A percentile compares a stretch with the other conserved stretches of the same genome.
Conservation (phyloP, 2,888 invertebrate species). For the Schizotus pectinicornis region DNA sequence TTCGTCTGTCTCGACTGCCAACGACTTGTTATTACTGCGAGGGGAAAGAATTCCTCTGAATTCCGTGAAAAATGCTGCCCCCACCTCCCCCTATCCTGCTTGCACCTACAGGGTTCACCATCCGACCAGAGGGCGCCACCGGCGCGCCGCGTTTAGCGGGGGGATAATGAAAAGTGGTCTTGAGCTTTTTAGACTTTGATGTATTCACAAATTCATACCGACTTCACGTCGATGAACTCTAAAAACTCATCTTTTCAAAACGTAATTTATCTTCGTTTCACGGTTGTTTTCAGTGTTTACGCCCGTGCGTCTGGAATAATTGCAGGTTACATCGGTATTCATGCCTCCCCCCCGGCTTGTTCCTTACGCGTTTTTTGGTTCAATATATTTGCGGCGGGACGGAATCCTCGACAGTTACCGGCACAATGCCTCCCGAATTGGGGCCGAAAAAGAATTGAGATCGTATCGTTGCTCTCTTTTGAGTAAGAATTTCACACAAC, state of each 20-base stretch:
- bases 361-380: neutral
- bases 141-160: conserved; percentile 33
- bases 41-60: conserved; percentile 42
- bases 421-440: no score
- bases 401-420: no score
- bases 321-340: conserved; percentile 46
- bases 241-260: conserved; percentile 59
- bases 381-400: neutral
- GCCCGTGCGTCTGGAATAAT: conserved; percentile 50
- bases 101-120: conserved; percentile 21
- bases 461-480: no score
- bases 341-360: conserved; percentile 11
- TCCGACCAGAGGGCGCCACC: conserved; percentile 49
- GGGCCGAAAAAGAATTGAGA: no score
- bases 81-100: conserved; percentile 43
- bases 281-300: conserved; percentile 54
- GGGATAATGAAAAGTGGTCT: conserved; percentile 58
- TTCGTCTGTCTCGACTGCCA: conserved; percentile 52
- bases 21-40: conserved; percentile 51
- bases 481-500: no score
- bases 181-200: conserved; percentile 58
- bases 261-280: conserved; percentile 60
- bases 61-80: conserved; percentile 48
- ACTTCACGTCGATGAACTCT: conserved; percentile 59
- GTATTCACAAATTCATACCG: conserved; percentile 59